Percentiles rank a stretch among this genome's conserved stretches.
phyloP scores from a whole-genome alignment of 2,888 invertebrate genomes.

The Camponotus fellah region DNA sequence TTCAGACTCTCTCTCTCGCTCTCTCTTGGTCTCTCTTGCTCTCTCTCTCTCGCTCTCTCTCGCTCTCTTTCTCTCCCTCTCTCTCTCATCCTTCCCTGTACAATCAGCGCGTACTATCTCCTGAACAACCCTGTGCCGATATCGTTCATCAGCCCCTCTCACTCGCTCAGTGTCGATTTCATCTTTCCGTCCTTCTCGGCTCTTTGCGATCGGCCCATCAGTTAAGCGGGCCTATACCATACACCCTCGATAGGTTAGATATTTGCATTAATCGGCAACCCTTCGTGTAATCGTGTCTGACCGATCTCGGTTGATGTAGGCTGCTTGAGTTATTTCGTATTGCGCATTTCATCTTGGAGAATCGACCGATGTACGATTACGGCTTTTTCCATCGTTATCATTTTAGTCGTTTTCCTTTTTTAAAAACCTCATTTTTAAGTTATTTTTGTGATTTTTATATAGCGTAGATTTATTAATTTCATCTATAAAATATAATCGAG shows the following conservation, averaged over 20 bases:
- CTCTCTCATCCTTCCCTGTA: constrained; percentile 52
- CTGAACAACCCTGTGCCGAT: constrained; percentile 51
- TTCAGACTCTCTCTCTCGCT: constrained; percentile 72
- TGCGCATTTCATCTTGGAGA: constrained; percentile 34
- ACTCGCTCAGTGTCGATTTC: constrained; percentile 43
- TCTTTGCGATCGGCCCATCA: constrained; percentile 69
- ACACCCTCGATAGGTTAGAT: constrained; percentile 80
- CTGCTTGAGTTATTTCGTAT: constrained; percentile 63
- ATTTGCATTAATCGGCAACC: constrained; percentile 83
- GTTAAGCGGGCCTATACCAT: constrained; percentile 71
- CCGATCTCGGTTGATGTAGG: constrained; percentile 60
- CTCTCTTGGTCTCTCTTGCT: constrained; percentile 66
- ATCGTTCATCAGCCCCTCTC: constrained; percentile 47
- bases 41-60: constrained; percentile 54
- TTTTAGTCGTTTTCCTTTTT: neutral
- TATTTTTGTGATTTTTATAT: neutral
- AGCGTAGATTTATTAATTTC: neutral
- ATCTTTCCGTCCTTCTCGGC: constrained; percentile 44
- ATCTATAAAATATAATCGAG: neutral
- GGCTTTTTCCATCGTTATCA: neutral
- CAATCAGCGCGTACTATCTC: constrained; percentile 53
- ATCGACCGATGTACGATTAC: neutral
- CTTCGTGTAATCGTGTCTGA: constrained; percentile 67
- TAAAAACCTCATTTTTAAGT: neutral
- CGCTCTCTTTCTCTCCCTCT: too few relatives aligned